A percentile compares a stretch with the other conserved stretches of the same genome.
These are phyloP conservation scores for Philopedon plagiatum DNA, from an alignment of 2,888 invertebrate species.

Conservation along the genomic window DNA sequence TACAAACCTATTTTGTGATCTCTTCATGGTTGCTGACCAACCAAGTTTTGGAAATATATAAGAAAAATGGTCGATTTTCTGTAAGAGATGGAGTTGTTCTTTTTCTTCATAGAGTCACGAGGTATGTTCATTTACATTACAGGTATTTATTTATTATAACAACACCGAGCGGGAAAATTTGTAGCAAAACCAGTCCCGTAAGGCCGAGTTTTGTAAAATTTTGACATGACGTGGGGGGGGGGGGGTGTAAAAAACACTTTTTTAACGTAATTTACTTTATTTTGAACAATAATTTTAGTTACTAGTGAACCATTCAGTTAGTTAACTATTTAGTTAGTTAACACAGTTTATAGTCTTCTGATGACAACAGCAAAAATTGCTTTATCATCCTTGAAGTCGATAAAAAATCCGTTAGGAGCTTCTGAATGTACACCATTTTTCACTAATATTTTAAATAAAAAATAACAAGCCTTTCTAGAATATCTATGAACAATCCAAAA, in stretches of 20 bases:
- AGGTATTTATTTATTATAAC: too few relatives aligned
- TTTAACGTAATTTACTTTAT: too few relatives aligned
- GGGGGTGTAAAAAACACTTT: too few relatives aligned
- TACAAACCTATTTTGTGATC: conserved; percentile 57
- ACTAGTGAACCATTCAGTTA: too few relatives aligned
- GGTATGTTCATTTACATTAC: too few relatives aligned
- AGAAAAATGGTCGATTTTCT: conserved; percentile 36
- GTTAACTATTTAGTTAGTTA: too few relatives aligned
- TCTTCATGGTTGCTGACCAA: conserved; percentile 56
- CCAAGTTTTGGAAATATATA: conserved; percentile 54
- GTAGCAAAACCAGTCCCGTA: too few relatives aligned
- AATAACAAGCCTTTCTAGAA: background rate
- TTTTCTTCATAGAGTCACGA: conserved; percentile 52
- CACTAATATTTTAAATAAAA: conserved; percentile 8
- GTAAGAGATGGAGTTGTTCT: conserved; percentile 37
- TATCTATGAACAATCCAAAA: background rate
- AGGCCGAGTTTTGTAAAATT: too few relatives aligned
- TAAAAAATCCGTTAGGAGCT: background rate
- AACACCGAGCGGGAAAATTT: too few relatives aligned
- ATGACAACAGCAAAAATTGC: background rate
- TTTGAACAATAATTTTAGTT: too few relatives aligned
- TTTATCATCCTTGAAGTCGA: background rate
- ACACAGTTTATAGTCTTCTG: background rate
- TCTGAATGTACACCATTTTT: background rate
- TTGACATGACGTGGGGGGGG: too few relatives aligned